These are phyloP conservation scores for Hormaphis cornu DNA, from an alignment of 1,140 invertebrate genomes.

Conservation along the genomic window DNA sequence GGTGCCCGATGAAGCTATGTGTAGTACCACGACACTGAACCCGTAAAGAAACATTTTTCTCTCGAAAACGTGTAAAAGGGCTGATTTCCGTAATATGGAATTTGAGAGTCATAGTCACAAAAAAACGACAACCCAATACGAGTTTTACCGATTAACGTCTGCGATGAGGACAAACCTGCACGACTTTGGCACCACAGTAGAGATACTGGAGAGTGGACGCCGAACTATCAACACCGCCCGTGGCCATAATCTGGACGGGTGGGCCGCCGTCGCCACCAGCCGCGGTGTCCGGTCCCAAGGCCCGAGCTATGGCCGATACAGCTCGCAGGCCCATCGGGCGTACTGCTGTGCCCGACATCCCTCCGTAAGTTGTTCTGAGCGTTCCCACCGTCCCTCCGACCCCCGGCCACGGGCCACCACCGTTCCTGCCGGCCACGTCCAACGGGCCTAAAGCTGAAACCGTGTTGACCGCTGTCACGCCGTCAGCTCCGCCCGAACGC, in stretches of 20 bases:
- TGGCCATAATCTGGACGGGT: constrained; percentile 85
- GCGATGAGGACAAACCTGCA: constrained; percentile 58
- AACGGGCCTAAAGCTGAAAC: constrained; percentile 88
- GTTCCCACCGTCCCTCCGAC: constrained; percentile 54
- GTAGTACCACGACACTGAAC: too few species aligned
- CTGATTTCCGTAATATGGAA: too few species aligned
- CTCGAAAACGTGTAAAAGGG: too few species aligned
- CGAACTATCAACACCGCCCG: constrained; percentile 93
- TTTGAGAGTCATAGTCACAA: too few species aligned
- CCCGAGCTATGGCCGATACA: constrained; percentile 73
- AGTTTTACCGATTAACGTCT: too few species aligned
- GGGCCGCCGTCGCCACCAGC: constrained; percentile 72
- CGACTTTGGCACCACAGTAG: constrained; percentile 75
- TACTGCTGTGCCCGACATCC: constrained; percentile 91
- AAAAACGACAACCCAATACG: too few species aligned
- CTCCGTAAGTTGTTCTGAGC: constrained; percentile 82
- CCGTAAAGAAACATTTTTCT: too few species aligned
- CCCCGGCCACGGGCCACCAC: constrained; percentile 68
- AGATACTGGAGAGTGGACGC: constrained; percentile 88
- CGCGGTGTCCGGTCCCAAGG: constrained; percentile 63
- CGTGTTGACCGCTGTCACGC: constrained; percentile 95
- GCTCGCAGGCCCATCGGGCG: constrained; percentile 84
- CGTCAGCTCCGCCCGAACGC: constrained; percentile 68
- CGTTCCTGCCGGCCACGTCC: constrained; percentile 56
- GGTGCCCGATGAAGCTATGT: too few species aligned